phyloP scores from a whole-genome alignment of 2,113 vertebrate species.

The Urocitellus parryii region DNA sequence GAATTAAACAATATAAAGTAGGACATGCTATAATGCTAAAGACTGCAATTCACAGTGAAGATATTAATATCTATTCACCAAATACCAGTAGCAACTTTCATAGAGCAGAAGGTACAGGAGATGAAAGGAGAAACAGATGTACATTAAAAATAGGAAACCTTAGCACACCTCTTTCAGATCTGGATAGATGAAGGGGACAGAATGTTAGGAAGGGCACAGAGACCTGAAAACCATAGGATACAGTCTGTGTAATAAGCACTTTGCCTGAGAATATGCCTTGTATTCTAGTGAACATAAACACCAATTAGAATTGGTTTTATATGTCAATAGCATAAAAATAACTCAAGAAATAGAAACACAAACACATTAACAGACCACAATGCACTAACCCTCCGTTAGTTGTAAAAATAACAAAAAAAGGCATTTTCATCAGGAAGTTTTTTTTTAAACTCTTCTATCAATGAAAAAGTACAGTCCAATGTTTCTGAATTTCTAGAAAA shows the following conservation, averaged over 20 bases:
- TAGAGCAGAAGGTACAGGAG: constrained; percentile 57
- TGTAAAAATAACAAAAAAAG: neutral
- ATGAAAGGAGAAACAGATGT: constrained; percentile 71
- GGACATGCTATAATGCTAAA: constrained; percentile 76
- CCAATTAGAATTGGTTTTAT: neutral
- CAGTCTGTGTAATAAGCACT: constrained; percentile 24
- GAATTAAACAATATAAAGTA: constrained; percentile 78
- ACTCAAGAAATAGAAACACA: neutral
- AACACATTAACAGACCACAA: neutral
- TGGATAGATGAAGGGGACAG: constrained; percentile 58
- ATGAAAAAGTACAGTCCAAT: neutral
- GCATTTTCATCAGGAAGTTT: neutral
- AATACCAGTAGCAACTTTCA: constrained; percentile 71
- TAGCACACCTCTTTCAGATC: constrained; percentile 58
- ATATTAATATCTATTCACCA: constrained; percentile 80
- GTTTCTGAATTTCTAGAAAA: neutral
- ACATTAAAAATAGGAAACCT: constrained; percentile 73
- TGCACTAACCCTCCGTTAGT: neutral
- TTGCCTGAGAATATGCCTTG: neutral
- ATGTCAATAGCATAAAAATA: neutral
- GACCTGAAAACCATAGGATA: constrained; percentile 4
- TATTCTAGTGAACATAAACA: neutral
- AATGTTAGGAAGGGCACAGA: constrained; percentile 68
- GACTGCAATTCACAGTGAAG: constrained; percentile 66
- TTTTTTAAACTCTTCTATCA: neutral